A percentile compares a stretch with the other conserved stretches of the same genome.
Evolutionary conservation across 1,140 invertebrate species (phyloP).

Genomic region (Melipona quadrifasciata): DNA sequence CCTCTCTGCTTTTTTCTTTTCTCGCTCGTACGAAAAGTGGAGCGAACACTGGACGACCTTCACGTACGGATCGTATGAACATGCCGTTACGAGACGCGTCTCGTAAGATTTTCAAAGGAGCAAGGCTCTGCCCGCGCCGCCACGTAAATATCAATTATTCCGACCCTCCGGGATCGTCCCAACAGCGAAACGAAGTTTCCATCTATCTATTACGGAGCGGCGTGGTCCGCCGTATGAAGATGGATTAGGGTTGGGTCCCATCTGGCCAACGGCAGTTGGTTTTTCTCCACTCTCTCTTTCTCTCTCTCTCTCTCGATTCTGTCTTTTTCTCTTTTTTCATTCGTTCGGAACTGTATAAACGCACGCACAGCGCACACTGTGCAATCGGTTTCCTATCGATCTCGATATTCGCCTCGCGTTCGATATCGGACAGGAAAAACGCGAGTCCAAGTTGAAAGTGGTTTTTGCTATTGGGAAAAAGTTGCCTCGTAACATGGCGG

Average conservation of each 20-base stretch:
- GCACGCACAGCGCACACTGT: background rate
- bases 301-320: background rate
- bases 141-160: conserved; percentile 52
- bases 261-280: background rate
- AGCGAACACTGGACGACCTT: conserved; percentile 73
- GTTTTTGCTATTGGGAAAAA: background rate
- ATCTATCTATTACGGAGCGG: background rate
- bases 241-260: background rate
- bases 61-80: conserved; percentile 66
- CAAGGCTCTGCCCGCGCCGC: background rate
- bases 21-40: conserved; percentile 68
- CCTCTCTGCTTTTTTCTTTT: conserved; percentile 43
- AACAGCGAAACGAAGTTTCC: background rate
- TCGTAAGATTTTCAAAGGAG: conserved; percentile 44
- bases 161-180: background rate
- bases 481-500: background rate
- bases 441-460: background rate
- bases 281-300: background rate
- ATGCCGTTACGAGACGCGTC: conserved; percentile 27
- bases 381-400: background rate
- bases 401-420: background rate
- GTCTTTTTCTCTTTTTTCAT: background rate
- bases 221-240: background rate
- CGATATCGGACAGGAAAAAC: background rate
- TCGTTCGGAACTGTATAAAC: background rate